A percentile compares a stretch with the other conserved stretches of the same genome.
phyloP scores from a whole-genome alignment of 53 echinoderm and acorn worm genomes.

The Henricia sp. region DNA sequence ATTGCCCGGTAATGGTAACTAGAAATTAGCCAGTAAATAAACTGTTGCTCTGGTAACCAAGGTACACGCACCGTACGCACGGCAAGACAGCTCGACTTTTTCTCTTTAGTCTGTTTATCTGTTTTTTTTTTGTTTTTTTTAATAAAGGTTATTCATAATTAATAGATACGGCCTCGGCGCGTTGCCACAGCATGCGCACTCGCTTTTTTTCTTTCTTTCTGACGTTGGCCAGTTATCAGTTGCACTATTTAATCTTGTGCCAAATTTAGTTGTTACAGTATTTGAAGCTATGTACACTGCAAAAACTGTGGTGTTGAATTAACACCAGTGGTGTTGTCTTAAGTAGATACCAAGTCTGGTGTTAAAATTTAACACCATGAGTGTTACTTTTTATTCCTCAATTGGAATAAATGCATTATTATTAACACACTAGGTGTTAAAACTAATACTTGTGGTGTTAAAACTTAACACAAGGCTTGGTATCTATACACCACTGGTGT shows the following conservation, averaged over 20 bases:
- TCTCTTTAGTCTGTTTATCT: too few species aligned
- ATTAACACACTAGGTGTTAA: too few species aligned
- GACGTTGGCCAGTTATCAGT: neutral
- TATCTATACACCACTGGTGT: too few species aligned
- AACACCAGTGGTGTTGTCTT: too few species aligned
- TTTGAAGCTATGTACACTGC: neutral
- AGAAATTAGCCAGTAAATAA: neutral
- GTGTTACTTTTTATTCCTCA: too few species aligned
- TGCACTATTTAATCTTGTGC: neutral
- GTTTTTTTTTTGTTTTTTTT: too few species aligned
- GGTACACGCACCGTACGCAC: neutral
- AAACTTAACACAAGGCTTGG: too few species aligned
- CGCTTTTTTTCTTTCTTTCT: neutral
- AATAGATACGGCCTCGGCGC: constrained; percentile 5
- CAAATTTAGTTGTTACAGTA: neutral
- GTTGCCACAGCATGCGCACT: neutral
- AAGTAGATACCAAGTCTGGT: too few species aligned
- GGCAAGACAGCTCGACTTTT: neutral
- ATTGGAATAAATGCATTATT: too few species aligned
- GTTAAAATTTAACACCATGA: too few species aligned
- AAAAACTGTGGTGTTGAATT: too few species aligned
- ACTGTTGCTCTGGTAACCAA: neutral
- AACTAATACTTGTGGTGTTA: too few species aligned
- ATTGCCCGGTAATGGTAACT: neutral
- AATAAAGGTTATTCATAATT: constrained; percentile 18